Base-by-base conservation (phyloP, 2,888 invertebrate species). In the Andrena minutula region DNA sequence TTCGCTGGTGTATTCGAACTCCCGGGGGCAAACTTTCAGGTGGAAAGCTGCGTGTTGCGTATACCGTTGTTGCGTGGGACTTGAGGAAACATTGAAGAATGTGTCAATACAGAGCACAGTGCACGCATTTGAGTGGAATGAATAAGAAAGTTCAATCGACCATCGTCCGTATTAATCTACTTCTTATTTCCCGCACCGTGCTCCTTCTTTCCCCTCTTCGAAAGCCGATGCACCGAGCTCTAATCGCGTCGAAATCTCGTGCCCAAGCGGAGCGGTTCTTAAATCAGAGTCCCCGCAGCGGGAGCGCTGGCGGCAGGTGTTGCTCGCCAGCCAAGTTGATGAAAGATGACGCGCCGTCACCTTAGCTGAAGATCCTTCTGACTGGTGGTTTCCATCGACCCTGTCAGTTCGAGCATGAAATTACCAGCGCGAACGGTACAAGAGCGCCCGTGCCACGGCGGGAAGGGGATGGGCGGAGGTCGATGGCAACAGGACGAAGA, bases 391-490 rank as follows among this genome's bases (percentile, higher is more conserved):
- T 81, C 84, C 83, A 86, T 87, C 87, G 86, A 88, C 84, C 79
- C 82, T 79, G 86, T 86, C 87, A 82, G 83, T 83, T 88, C 86
- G 77, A 84, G 86, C 87, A 88, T 87, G 87, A 88, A 88, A 88
- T 88, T 88, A 88, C 87, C 87, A 78, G 69, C 81, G 73, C 72
- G 82, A 78, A 70, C 69, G 86, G 68, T 70, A 72, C 81, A 72
- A 60, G 63, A 71, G 61, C 53, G 68, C 64, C 68, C 53, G 49
- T 73, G 74, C 83, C 66, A 66, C 72, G 71, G 35, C 72, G 30
- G 56, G 41, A 32, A 20, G 61, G 78, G 28, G 65, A 73, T 41
- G 41, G 66, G 53, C 53, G 71, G 65, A 28, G 71, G 68, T 23
- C 26, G 28, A 7, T 60, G n/a, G 35, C 20, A 30, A 20, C 26